Percentiles rank a stretch among this genome's conserved stretches.
phyloP scores from a whole-genome alignment of 2,888 invertebrate genomes.

The Psylliodes chrysocephalus region DNA sequence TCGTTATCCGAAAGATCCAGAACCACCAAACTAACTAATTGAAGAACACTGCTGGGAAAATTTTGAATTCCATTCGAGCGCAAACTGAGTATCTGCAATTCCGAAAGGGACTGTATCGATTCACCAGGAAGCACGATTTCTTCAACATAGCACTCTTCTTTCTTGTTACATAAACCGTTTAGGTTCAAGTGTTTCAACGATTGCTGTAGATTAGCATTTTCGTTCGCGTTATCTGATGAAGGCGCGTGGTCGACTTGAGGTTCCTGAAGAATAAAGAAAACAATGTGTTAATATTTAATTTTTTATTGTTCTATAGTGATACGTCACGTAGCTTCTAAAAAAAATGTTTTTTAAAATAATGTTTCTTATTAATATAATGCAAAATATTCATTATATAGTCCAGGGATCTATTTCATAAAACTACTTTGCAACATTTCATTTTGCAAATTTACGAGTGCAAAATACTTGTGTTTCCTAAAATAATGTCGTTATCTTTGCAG shows the following conservation, averaged over 20 bases:
- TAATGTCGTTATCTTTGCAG: too few species aligned
- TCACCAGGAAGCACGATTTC: conserved; percentile 61
- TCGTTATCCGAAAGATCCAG: conserved; percentile 78
- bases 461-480: too few species aligned
- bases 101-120: conserved; percentile 58
- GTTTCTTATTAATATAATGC: too few species aligned
- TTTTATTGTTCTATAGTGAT: background rate
- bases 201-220: conserved; percentile 28
- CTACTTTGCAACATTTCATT: too few species aligned
- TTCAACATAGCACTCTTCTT: conserved; percentile 57
- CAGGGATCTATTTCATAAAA: too few species aligned
- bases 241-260: conserved; percentile 29
- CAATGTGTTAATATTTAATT: background rate
- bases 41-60: conserved; percentile 71
- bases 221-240: conserved; percentile 22
- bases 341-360: too few species aligned
- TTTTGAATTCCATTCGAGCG: conserved; percentile 69
- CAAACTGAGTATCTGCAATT: conserved; percentile 62
- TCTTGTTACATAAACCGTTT: conserved; percentile 59
- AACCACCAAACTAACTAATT: conserved; percentile 70
- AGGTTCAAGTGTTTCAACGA: conserved; percentile 59
- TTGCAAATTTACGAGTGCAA: too few species aligned
- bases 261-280: conserved; percentile 32
- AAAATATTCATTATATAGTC: too few species aligned
- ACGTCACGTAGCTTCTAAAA: background rate